A percentile compares a stretch with the other conserved stretches of the same genome.
These are phyloP conservation scores for Pseudopodoces humilis DNA, from an alignment of 2,113 vertebrate species.

Conservation along the genomic window DNA sequence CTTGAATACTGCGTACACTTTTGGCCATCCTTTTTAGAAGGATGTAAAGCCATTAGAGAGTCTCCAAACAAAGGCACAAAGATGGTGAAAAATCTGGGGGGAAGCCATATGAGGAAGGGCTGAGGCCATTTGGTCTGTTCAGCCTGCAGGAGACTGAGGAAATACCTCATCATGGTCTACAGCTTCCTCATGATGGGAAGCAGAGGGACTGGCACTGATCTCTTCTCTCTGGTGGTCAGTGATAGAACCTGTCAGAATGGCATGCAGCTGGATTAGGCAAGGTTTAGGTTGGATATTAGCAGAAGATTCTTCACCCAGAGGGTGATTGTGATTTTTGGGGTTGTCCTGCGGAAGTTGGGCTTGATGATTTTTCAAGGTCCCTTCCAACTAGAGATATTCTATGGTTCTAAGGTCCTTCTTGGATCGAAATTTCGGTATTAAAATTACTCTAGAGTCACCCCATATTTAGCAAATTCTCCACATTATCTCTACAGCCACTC, in stretches of 20 bases:
- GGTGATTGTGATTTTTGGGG: not conserved
- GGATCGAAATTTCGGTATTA: not conserved
- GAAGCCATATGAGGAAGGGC: not conserved
- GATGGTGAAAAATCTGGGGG: not conserved
- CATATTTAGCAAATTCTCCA: not conserved
- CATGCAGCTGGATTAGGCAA: not conserved
- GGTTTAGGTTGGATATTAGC: not conserved
- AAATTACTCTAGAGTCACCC: not conserved
- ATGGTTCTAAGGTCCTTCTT: not conserved
- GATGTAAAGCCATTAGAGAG: not conserved
- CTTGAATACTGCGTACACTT: not conserved
- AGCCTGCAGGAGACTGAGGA: not conserved
- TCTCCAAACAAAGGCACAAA: not conserved
- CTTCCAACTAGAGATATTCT: not conserved
- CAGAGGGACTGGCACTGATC: not conserved
- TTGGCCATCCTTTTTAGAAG: not conserved
- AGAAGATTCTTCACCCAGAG: not conserved
- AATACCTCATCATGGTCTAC: not conserved
- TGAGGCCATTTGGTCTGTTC: not conserved
- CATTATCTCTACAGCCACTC: not conserved
- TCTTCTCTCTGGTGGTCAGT: not conserved
- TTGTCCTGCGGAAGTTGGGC: not conserved
- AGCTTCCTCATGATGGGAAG: not conserved
- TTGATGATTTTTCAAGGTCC: not conserved
- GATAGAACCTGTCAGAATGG: not conserved